Base-by-base conservation (phyloP, 1,140 invertebrate species). In the Hylyphantes graminicola region DNA sequence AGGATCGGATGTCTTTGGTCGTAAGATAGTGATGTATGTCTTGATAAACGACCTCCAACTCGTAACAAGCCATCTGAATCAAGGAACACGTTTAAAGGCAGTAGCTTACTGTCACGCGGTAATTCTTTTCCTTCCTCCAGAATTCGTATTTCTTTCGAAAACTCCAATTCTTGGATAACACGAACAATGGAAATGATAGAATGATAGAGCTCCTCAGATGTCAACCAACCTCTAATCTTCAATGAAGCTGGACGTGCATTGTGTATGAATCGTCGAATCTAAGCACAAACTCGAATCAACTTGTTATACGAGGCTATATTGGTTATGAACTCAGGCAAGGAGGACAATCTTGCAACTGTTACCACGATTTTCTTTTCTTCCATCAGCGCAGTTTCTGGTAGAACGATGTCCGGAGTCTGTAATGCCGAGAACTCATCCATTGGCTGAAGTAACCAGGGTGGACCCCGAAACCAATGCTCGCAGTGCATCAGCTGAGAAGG, bases 41-140 rank as follows among this genome's bases (percentile, higher is more conserved):
- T 67, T 15, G 64, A 17, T 21, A 67, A 67, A 15, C 64, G 64
- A 2, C 64, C 64, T 17, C 64, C 64, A 21, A 67, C 64, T 67
- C 64, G 15, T 11, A 67, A 21, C 19, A 67, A 21, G 11, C 2
- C 64, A 67, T 67, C 64, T 8, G 15, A 11, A 67, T 67, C 64
- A 17, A 67, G 19, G 21, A 67, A 67, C 1, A 17, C 15, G 10
- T 67, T 67, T 21, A 67, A 67, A 15, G 19, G 21, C 3, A 17
- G 13, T 21, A 67, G 21, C 21, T 67, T 67, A 21, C 64, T 67
- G 13, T n/a, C 19, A n/a, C 19, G 19, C 4, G 64, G 19, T 17
- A 11, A 73, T 21, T 6, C 19, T 73, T 48, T 15, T 21, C 50
- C 48, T 2, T 15, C 51, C 51, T 54, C 19, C 55, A 54, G 51